Evolutionary conservation across 2,888 invertebrate genomes (phyloP).

Genomic region (Ariolimax columbianus): DNA sequence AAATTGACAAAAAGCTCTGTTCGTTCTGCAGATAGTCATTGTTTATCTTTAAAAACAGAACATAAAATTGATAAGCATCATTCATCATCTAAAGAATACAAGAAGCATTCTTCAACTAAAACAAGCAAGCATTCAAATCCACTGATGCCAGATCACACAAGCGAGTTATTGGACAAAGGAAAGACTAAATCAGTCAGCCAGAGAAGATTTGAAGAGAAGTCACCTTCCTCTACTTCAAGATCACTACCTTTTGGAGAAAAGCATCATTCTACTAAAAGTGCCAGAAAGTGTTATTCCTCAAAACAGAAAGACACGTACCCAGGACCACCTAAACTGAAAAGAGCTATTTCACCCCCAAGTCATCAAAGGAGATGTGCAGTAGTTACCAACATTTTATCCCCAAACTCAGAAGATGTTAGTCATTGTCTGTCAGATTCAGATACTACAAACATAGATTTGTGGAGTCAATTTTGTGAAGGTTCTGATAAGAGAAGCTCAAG

Average conservation of each 20-base stretch:
- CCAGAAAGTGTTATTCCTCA: background rate
- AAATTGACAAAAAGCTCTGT: background rate
- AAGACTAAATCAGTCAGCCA: background rate
- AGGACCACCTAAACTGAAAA: slow-evolving; percentile 42
- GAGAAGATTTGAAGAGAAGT: slow-evolving; percentile 1
- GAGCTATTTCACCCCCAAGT: slow-evolving; percentile 37
- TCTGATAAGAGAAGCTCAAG: background rate
- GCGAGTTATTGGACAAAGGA: background rate
- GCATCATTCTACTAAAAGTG: background rate
- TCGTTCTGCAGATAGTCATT: background rate
- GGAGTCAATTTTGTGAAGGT: background rate
- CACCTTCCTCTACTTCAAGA: background rate
- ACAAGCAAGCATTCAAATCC: background rate
- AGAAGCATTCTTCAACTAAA: background rate
- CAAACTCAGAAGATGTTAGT: background rate
- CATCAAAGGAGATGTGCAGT: background rate
- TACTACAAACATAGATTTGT: background rate
- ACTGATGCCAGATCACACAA: background rate
- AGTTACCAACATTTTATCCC: too few species aligned
- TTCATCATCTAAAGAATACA: background rate
- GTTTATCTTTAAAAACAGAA: background rate
- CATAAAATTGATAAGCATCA: background rate
- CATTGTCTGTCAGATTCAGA: background rate
- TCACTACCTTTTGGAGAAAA: background rate
- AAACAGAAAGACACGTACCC: slow-evolving; percentile 27